Percentiles rank a stretch among this genome's conserved stretches.
Conservation (phyloP, 2,797 vertebrate genomes). For the Fratercula arctica region DNA sequence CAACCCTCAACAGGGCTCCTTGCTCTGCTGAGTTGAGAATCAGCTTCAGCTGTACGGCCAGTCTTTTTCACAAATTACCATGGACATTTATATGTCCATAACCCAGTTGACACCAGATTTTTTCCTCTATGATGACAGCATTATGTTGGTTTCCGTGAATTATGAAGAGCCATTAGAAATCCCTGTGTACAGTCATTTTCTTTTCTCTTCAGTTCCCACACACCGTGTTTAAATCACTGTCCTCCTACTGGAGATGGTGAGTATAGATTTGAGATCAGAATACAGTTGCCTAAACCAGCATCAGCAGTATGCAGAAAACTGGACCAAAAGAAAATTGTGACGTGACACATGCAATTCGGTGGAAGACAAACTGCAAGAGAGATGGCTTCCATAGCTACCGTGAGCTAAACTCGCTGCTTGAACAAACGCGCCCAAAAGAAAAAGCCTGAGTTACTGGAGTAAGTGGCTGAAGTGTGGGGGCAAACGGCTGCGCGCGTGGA, state of each 20-base stretch:
- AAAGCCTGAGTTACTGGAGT: background rate
- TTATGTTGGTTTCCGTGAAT: background rate
- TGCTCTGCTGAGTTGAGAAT: background rate
- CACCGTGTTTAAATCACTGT: background rate
- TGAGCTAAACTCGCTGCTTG: background rate
- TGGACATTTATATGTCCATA: background rate
- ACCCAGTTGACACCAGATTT: background rate
- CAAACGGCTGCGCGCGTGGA: background rate
- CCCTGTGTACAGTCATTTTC: background rate
- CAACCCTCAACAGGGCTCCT: background rate
- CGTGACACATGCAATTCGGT: background rate
- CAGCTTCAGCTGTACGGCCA: background rate
- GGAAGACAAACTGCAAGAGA: background rate
- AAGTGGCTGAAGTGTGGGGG: background rate
- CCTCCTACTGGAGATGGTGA: background rate
- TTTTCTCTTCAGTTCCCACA: background rate
- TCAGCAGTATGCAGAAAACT: accelerated
- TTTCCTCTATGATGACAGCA: background rate
- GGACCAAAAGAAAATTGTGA: background rate
- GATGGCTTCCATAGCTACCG: background rate
- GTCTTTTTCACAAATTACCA: background rate
- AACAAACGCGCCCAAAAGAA: background rate
- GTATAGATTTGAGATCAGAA: background rate
- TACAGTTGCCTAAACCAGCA: background rate
- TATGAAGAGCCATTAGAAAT: background rate